These are phyloP conservation scores for Zaprionus vittiger DNA, from an alignment of 1,140 invertebrate genomes.

Conservation along the genomic window DNA sequence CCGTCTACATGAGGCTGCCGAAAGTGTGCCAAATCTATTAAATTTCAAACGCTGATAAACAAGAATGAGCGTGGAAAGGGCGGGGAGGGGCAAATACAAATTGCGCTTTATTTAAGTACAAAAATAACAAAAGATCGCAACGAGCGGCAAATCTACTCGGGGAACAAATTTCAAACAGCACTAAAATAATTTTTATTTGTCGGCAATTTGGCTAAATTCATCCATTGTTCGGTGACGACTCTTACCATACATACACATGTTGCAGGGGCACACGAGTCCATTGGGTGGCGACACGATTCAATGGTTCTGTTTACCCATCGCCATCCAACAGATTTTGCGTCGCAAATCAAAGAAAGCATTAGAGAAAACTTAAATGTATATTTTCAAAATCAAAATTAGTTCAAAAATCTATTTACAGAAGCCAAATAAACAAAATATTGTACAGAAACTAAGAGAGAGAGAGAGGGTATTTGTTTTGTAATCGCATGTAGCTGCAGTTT, in stretches of 20 bases:
- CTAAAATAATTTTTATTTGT: conserved; percentile 52
- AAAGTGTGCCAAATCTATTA: conserved; percentile 83
- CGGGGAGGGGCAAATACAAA: conserved; percentile 43
- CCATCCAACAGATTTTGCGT: conserved; percentile 72
- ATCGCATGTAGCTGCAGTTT: neutral
- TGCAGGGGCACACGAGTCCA: conserved; percentile 5
- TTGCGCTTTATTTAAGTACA: conserved; percentile 81
- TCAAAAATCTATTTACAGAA: conserved; percentile 23
- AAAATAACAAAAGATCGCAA: conserved; percentile 68
- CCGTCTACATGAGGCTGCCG: conserved; percentile 50
- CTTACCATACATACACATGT: neutral
- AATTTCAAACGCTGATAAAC: conserved; percentile 80
- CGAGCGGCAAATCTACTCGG: conserved; percentile 19
- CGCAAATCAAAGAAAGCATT: conserved; percentile 57
- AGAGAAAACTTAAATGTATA: conserved; percentile 24
- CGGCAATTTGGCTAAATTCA: conserved; percentile 63
- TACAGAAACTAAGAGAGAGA: neutral
- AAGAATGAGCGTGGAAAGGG: conserved; percentile 34
- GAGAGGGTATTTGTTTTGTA: neutral
- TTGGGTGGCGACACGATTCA: conserved; percentile 39
- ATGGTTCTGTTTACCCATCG: conserved; percentile 66
- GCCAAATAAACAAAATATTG: neutral
- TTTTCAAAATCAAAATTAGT: conserved; percentile 40
- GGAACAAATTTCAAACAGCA: conserved; percentile 70
- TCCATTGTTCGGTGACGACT: conserved; percentile 44